Evolutionary conservation across 2,888 invertebrate species (phyloP), one percentile per base, ranked within the genome.

Genomic region (Allophyes oxyacanthae): DNA sequence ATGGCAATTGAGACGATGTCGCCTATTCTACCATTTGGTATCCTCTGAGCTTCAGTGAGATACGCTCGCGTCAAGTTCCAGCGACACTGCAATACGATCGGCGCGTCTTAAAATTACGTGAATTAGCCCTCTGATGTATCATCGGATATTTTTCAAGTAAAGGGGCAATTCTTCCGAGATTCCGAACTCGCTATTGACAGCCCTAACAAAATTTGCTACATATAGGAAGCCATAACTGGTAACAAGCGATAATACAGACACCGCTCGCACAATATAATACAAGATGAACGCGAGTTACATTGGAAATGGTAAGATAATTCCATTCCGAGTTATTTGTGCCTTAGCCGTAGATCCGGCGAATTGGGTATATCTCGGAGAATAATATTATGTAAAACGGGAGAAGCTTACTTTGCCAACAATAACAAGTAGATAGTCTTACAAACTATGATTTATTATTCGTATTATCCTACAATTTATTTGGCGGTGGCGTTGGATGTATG

Each of bases 281-380:
- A 72, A 78, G 69, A 82, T 64, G 69, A 65, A 71, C 63, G 60
- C 62, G 57, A 77, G 68, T 76, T 64, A 69, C 55, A 75, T 75
- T 74, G 71, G 72, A 71, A 76, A 78, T 75, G 67, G 77, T 67
- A 79, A 77, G 72, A 84, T 81, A 84, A 83, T 82, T 74, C 75
- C 69, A 71, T 73, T 74, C 65, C 49, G 54, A 69, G 72, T 73
- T 82, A 80, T 83, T 83, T 81, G 75, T 77, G 67, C 71, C 48
- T 58, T 49, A 58, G 58, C 60, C 67, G 60, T 60, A 64, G 64
- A 74, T 74, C 66, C 58, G 67, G 57, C 56, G 37, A 59, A 67
- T 53, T 53, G 51, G 58, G 55, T 62, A 58, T 56, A 46, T 58
- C 54, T 62, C 42, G 13, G 33, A 37, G 61, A 73, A 74, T 72